Base-by-base conservation (phyloP, 2,113 vertebrate genomes). In the Aix galericulata region DNA sequence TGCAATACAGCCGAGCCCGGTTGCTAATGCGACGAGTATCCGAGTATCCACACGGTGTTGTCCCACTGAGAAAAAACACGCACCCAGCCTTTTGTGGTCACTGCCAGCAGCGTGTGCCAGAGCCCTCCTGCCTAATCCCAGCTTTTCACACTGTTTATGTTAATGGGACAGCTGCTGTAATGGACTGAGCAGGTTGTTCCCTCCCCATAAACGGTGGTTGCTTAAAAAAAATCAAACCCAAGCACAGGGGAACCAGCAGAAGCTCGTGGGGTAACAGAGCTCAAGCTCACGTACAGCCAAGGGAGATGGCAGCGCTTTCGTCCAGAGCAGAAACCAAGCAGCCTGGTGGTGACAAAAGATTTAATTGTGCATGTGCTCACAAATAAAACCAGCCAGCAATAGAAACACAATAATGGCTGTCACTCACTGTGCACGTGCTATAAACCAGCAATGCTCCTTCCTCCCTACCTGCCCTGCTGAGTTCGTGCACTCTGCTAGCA, bases 171-270 rank as follows among this genome's bases (percentile, higher is more conserved):
- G 91, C 82, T 55, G 72, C 79, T 78, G 20, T 74, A 52, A 86
- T 18, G 0, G 0, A 94, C 36, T 2, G 73, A 86, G 86, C 86
- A 34, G 44, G 88, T 83, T 72, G 60, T 48, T 95, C 88, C 82
- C 73, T 84, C 88, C 86, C 94, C 86, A 76, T 95, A 96, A 90
- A 96, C 78, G 86, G 93, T 84, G 56, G 6, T 78, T 31, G 53
- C 66, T 75, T 78, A 40, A 52, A 52, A 93, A 93, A 83, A 72
- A 75, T 64, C 76, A 52, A 81, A 56, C n/a, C 18, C 36, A 31
- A 81, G 63, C 63, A 8, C 0, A 13, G 75, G 27, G 68, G 36
- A 73, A n/a, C 27, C 40, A 31, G 74, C 69, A 86, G 71, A 36
- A 77, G 46, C 63, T 68, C 72, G 14, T 11, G 10, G 67, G 74